Evolutionary conservation across 2,113 vertebrate genomes (phyloP).

Genomic region (Xenus cinereus): DNA sequence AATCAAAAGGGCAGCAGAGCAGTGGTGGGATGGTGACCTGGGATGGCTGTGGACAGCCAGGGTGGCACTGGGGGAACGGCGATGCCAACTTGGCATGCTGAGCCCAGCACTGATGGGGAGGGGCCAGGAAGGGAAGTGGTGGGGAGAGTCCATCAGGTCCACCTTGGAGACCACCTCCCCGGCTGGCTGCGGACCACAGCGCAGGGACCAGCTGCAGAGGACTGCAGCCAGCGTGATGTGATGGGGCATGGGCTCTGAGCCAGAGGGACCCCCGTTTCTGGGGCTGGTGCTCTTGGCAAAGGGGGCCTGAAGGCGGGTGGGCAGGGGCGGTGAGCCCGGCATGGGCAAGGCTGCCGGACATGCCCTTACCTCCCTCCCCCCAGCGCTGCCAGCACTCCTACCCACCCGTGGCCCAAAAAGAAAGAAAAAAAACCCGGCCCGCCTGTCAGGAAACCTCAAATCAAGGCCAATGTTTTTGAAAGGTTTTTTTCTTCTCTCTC

Average conservation of each 20-base stretch:
- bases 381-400: not conserved
- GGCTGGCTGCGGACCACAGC: accelerated
- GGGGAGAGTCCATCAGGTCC: not conserved
- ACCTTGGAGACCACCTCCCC: not conserved
- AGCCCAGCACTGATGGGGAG: not conserved
- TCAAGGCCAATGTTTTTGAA: conserved; percentile 67
- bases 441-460: conserved; percentile 66
- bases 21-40: not conserved
- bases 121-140: accelerated
- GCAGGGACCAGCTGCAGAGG: not conserved
- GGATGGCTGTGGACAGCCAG: not conserved
- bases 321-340: not conserved
- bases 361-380: not conserved
- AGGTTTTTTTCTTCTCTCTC: not conserved
- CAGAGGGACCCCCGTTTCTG: not conserved
- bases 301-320: not conserved
- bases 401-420: not conserved
- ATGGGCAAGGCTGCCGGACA: not conserved
- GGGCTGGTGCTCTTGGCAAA: not conserved
- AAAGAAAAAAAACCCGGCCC: not conserved
- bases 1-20: not conserved
- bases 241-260: not conserved
- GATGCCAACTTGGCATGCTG: accelerated
- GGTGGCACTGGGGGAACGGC: accelerated
- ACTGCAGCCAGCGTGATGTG: accelerated